Percentiles rank a stretch among this genome's conserved stretches.
Evolutionary conservation across 2,113 vertebrate genomes (phyloP).

Genomic region (Orthonyx spaldingii): DNA sequence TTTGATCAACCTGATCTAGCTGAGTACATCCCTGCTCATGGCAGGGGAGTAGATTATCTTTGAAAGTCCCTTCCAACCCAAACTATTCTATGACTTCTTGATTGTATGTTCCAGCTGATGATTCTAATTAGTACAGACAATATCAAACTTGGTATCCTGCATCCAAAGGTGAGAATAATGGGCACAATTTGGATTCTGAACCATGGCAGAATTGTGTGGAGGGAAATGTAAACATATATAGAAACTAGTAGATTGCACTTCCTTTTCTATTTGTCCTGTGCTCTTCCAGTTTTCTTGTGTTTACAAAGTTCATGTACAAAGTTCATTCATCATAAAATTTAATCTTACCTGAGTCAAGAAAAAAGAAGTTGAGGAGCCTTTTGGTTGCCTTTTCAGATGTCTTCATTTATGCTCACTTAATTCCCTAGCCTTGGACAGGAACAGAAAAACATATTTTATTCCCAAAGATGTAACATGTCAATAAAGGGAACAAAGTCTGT

Average conservation of each 20-base stretch:
- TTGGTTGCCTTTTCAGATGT: neutral
- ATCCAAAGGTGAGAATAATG: neutral
- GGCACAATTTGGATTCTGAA: neutral
- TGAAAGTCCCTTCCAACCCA: neutral
- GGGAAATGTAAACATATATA: neutral
- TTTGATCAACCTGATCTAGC: neutral
- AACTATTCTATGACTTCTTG: neutral
- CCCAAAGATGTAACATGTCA: neutral
- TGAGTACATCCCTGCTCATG: neutral
- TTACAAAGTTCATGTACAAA: neutral
- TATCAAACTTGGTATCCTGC: neutral
- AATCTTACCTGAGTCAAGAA: neutral
- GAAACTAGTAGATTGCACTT: neutral
- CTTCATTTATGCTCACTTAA: neutral
- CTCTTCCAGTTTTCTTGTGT: neutral
- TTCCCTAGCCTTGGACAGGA: neutral
- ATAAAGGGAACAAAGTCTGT: neutral
- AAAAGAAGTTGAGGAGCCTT: neutral
- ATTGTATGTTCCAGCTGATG: neutral
- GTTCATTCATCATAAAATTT: neutral
- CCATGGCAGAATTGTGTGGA: neutral
- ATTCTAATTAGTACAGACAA: neutral
- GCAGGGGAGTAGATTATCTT: neutral
- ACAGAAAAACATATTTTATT: neutral
- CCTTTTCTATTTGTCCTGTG: neutral